A percentile compares a stretch with the other conserved stretches of the same genome.
Conservation (phyloP, 1,140 invertebrate species). For the Manduca sexta region DNA sequence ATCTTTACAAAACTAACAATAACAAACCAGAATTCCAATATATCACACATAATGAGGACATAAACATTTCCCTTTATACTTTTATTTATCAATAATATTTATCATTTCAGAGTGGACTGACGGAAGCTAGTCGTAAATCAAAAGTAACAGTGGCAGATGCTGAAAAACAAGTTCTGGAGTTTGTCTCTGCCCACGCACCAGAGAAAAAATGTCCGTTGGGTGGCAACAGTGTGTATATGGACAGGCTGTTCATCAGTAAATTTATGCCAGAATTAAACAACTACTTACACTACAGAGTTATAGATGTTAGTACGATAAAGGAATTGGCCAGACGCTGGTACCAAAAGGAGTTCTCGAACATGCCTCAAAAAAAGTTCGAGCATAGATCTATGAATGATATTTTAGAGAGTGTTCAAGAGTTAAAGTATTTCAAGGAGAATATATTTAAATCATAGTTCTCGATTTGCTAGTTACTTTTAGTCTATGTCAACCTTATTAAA, state of each 20-base stretch:
- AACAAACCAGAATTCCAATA: no score
- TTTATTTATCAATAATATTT: conserved; percentile 2
- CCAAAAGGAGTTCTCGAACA: conserved; percentile 70
- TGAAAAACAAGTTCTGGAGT: conserved; percentile 82
- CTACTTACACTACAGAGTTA: conserved; percentile 93
- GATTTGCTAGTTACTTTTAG: background rate
- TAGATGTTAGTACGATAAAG: conserved; percentile 94
- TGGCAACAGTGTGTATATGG: conserved; percentile 93
- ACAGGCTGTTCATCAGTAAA: conserved; percentile 84
- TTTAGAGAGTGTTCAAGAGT: conserved; percentile 87
- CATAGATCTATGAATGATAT: conserved; percentile 91
- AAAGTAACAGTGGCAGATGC: conserved; percentile 78
- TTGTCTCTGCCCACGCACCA: conserved; percentile 81
- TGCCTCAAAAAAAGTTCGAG: conserved; percentile 77
- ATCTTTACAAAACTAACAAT: no score
- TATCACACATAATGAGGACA: background rate
- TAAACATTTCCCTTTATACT: background rate
- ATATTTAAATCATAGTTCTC: conserved; percentile 40
- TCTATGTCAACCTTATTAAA: background rate
- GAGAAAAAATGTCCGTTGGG: conserved; percentile 83
- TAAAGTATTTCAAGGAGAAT: conserved; percentile 79
- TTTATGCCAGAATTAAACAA: conserved; percentile 83
- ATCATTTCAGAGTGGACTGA: conserved; percentile 82
- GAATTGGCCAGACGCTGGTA: conserved; percentile 89
- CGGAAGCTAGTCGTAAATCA: conserved; percentile 80